Percentiles rank a stretch among this genome's conserved stretches.
phyloP scores from a whole-genome alignment of 2,113 vertebrate species.

The Cichladusa arquata region DNA sequence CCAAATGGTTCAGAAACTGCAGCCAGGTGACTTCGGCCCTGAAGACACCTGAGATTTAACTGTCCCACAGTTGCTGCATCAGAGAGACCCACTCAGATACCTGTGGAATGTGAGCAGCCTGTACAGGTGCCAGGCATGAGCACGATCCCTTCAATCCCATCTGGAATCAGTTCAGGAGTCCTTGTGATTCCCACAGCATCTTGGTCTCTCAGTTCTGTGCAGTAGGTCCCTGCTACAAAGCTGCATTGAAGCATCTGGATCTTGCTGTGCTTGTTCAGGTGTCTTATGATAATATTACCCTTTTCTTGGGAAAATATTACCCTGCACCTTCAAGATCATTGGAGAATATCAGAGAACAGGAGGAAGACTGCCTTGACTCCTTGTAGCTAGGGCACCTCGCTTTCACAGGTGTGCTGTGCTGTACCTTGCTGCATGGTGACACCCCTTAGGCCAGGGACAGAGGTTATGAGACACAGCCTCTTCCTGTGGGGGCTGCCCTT shows the following conservation, averaged over 20 bases:
- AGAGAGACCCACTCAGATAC: neutral
- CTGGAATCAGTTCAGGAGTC: neutral
- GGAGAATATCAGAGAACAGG: neutral
- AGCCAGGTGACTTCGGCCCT: neutral
- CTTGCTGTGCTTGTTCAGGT: neutral
- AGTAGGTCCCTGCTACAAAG: neutral
- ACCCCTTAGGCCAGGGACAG: neutral
- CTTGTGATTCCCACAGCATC: neutral
- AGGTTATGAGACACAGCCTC: neutral
- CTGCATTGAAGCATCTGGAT: neutral
- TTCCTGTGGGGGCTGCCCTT: neutral
- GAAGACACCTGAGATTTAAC: neutral
- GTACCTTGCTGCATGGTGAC: neutral
- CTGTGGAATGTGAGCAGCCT: neutral
- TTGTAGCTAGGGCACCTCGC: rapidly evolving
- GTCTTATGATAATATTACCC: neutral
- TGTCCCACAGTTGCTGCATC: too few relatives aligned
- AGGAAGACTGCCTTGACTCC: neutral
- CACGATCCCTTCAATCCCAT: rapidly evolving
- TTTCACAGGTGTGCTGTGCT: neutral
- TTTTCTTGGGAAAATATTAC: neutral
- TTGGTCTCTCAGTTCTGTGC: neutral
- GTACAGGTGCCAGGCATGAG: neutral
- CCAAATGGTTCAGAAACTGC: neutral
- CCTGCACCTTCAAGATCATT: neutral